Evolutionary conservation across 2,113 vertebrate genomes (phyloP).

Genomic region (Puma concolor): DNA sequence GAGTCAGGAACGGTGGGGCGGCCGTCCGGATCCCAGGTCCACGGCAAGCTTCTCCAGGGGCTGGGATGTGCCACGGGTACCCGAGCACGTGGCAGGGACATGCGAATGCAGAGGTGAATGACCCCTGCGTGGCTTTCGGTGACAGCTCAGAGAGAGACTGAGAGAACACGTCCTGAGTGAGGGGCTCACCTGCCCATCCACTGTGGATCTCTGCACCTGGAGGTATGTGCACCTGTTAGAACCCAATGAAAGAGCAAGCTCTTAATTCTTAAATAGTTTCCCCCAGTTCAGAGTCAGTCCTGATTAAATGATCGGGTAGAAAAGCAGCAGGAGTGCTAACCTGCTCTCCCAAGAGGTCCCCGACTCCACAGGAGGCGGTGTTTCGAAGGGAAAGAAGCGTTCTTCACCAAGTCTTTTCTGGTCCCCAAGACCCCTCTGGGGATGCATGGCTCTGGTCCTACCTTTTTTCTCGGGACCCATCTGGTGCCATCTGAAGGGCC

Average conservation of each 20-base stretch:
- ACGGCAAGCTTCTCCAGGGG: not conserved
- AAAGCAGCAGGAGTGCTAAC: not conserved
- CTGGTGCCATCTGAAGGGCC: not conserved
- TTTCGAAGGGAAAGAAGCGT: constrained; percentile 21
- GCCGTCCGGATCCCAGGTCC: not conserved
- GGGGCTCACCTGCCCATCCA: too few relatives aligned
- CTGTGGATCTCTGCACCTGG: accelerated
- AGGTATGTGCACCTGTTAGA: not conserved
- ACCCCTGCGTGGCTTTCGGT: accelerated
- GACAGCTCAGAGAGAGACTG: accelerated
- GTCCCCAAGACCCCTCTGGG: constrained; percentile 38
- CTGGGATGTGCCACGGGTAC: not conserved
- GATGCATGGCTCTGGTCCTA: not conserved
- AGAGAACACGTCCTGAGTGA: accelerated
- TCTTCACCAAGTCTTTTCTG: not conserved
- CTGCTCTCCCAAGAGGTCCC: not conserved
- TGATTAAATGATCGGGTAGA: not conserved
- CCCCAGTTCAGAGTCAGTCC: not conserved
- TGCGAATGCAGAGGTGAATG: not conserved
- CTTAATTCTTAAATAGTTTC: not conserved
- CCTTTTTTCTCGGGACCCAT: not conserved
- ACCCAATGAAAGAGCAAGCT: not conserved
- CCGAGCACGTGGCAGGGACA: not conserved
- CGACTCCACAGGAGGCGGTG: not conserved
- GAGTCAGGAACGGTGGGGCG: not conserved